Conservation (phyloP, 2,888 invertebrate genomes). For the Cheilosia grossa region DNA sequence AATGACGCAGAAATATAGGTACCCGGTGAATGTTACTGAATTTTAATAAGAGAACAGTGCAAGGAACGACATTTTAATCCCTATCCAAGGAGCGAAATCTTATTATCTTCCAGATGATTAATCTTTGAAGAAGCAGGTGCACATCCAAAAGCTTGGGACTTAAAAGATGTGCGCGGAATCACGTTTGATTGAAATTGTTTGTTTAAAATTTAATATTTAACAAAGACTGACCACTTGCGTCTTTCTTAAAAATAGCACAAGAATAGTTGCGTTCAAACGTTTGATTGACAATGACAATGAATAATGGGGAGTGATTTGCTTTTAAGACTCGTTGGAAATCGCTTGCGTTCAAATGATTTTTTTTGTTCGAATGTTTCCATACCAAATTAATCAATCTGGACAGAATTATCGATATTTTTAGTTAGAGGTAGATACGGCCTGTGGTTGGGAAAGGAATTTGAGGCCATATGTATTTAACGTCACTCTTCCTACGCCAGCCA, state of each 20-base stretch:
- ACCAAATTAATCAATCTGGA: constrained; percentile 23
- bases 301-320: neutral
- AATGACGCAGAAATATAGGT: constrained; percentile 12
- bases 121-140: too few relatives aligned
- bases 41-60: constrained; percentile 21
- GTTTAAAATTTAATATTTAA: too few relatives aligned
- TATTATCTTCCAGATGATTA: neutral
- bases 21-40: constrained; percentile 2
- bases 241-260: neutral
- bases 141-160: too few relatives aligned
- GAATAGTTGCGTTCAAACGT: neutral
- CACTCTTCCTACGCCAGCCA: too few relatives aligned
- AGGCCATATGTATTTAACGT: neutral
- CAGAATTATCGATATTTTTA: constrained; percentile 12
- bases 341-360: neutral
- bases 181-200: too few relatives aligned
- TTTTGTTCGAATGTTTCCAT: neutral
- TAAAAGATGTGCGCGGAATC: too few relatives aligned
- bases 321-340: neutral
- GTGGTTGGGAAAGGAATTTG: neutral
- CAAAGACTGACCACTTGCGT: neutral
- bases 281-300: constrained; percentile 9
- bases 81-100: neutral
- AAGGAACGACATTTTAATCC: neutral
- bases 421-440: neutral